phyloP scores from a whole-genome alignment of 2,113 vertebrate genomes.

The Calidris pugnax region DNA sequence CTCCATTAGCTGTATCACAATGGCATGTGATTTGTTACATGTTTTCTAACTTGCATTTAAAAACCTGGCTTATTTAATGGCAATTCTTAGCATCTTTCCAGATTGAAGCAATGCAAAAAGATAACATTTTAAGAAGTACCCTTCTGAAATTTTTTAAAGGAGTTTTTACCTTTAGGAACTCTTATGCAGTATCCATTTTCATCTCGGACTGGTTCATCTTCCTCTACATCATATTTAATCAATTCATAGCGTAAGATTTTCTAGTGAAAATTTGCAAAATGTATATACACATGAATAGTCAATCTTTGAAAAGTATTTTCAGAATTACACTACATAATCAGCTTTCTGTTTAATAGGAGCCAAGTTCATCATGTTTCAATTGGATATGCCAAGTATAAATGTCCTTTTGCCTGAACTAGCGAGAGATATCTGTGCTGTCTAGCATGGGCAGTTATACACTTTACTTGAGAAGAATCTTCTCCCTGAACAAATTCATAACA shows the following conservation, averaged over 20 bases:
- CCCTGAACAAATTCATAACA: not conserved
- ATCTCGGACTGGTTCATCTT: conserved; percentile 81
- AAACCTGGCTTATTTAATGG: not conserved
- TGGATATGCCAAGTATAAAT: not conserved
- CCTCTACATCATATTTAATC: conserved; percentile 85
- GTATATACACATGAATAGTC: not conserved
- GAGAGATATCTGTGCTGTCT: not conserved
- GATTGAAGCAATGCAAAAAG: not conserved
- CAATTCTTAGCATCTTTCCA: not conserved
- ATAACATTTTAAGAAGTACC: not conserved
- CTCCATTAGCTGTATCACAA: not conserved
- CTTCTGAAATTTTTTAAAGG: not conserved
- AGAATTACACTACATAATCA: not conserved
- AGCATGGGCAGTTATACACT: not conserved
- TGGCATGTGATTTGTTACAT: not conserved
- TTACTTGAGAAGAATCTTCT: not conserved
- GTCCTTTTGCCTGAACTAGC: not conserved
- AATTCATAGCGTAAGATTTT: conserved; percentile 73
- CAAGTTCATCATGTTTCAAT: not conserved
- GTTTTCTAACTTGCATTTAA: not conserved
- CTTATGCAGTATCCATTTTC: conserved; percentile 81
- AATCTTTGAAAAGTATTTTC: not conserved
- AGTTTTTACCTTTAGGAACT: conserved; percentile 79
- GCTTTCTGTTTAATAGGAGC: not conserved
- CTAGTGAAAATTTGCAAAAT: conserved; percentile 57